Base-by-base conservation (phyloP, 2,888 invertebrate genomes). In the Herminia tarsipennalis region DNA sequence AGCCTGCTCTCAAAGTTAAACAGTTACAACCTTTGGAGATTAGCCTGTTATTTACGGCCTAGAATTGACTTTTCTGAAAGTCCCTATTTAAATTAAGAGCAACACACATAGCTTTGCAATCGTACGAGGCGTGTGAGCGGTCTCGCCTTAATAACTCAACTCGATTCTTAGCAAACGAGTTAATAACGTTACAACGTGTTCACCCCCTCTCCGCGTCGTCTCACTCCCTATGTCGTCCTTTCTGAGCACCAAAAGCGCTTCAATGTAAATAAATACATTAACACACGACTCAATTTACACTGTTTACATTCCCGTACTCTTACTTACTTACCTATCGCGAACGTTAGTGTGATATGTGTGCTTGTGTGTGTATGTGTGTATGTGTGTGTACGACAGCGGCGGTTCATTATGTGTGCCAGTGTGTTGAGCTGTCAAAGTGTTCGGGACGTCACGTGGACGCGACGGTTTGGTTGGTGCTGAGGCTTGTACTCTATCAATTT, bases 371-470 rank as follows among this genome's bases (percentile, higher is more conserved):
- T 10, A 2, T 13, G 12, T 13, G 41, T 40, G 14, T 33, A 22
- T 37, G 20, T 29, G 30, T 10, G 17, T 20, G 17, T 29, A 50
- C 55, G 58, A n/a, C n/a, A n/a, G n/a, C n/a, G n/a, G n/a, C n/a
- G n/a, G n/a, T n/a, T n/a, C n/a, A n/a, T n/a, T n/a, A n/a, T n/a
- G n/a, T n/a, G n/a, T n/a, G n/a, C n/a, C n/a, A n/a, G n/a, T n/a
- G n/a, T n/a, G 36, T 47, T 29, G 30, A 34, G 6, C 22, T 50
- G 46, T 57, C 66, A 65, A 66, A 59, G 51, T n/a, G n/a, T n/a
- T n/a, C n/a, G n/a, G n/a, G n/a, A n/a, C n/a, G n/a, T n/a, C n/a
- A n/a, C n/a, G n/a, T n/a, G n/a, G n/a, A n/a, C n/a, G n/a, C n/a
- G n/a, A n/a, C n/a, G n/a, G n/a, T n/a, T n/a, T n/a, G n/a, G n/a